Evolutionary conservation across 2,113 vertebrate genomes (phyloP).

Genomic region (Oplegnathus fasciatus): DNA sequence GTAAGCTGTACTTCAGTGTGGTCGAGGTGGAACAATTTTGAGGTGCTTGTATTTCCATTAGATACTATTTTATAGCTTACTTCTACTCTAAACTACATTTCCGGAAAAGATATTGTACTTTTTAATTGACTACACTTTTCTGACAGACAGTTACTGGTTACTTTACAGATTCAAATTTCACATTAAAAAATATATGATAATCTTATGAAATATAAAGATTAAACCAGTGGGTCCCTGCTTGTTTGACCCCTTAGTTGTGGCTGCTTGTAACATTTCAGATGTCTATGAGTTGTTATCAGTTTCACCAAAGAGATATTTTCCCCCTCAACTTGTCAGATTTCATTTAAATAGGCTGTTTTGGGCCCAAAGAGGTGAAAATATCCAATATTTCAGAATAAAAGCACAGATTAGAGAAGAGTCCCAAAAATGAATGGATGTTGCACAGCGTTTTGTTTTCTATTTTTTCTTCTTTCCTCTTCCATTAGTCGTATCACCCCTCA

Average conservation of each 20-base stretch:
- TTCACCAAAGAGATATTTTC: neutral
- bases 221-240: neutral
- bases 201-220: neutral
- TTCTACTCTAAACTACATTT: too few species aligned
- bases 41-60: too few species aligned
- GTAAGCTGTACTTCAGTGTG: too few species aligned
- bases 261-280: neutral
- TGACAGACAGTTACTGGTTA: too few species aligned
- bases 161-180: too few species aligned
- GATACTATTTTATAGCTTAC: too few species aligned
- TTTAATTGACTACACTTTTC: too few species aligned
- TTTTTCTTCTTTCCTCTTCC: neutral
- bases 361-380: neutral
- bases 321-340: neutral
- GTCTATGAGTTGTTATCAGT: neutral
- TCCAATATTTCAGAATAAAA: conserved; percentile 4
- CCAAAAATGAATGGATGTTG: neutral
- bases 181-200: too few species aligned
- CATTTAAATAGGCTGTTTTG: neutral
- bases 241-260: neutral
- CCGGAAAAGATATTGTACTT: too few species aligned
- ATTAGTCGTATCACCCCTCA: neutral
- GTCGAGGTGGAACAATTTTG: too few species aligned
- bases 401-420: neutral
- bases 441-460: neutral